Percentiles rank a stretch among this genome's conserved stretches.
Conservation (phyloP, 1,140 invertebrate genomes). For the Drosophila parabipectinata region DNA sequence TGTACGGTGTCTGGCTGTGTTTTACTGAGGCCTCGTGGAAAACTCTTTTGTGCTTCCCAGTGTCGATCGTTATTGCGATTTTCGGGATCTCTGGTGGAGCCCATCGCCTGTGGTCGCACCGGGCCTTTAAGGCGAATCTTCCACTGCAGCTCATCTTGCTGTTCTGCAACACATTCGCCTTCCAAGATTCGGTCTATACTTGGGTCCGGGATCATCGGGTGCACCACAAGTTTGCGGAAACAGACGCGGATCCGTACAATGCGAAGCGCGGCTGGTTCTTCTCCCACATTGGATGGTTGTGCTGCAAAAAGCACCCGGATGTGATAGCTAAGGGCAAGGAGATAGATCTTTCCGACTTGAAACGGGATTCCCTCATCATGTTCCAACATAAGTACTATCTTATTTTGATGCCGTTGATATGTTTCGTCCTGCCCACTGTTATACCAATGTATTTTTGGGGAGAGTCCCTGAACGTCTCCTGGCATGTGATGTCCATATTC, state of each 20-base stretch:
- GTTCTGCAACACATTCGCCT: conserved; percentile 92
- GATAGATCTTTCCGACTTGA: conserved; percentile 95
- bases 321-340: conserved; percentile 93
- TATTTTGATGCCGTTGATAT: conserved; percentile 90
- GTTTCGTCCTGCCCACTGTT: conserved; percentile 93
- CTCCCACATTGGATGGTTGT: conserved; percentile 96
- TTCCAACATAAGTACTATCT: conserved; percentile 96
- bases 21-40: conserved; percentile 91
- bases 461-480: conserved; percentile 91
- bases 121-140: conserved; percentile 96
- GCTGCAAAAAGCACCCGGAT: conserved; percentile 95
- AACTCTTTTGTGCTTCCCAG: conserved; percentile 85
- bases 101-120: conserved; percentile 96
- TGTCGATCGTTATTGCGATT: conserved; percentile 85
- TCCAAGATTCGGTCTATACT: conserved; percentile 95
- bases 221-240: conserved; percentile 98
- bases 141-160: conserved; percentile 92
- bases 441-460: conserved; percentile 93
- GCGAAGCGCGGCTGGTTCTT: conserved; percentile 97
- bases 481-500: conserved; percentile 92
- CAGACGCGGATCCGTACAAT: conserved; percentile 98
- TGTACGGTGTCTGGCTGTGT: conserved; percentile 93
- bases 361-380: conserved; percentile 91
- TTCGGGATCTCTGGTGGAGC: conserved; percentile 96
- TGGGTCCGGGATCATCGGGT: conserved; percentile 97